Base-by-base conservation (phyloP, 1,140 invertebrate species). In the Penaeus indicus region DNA sequence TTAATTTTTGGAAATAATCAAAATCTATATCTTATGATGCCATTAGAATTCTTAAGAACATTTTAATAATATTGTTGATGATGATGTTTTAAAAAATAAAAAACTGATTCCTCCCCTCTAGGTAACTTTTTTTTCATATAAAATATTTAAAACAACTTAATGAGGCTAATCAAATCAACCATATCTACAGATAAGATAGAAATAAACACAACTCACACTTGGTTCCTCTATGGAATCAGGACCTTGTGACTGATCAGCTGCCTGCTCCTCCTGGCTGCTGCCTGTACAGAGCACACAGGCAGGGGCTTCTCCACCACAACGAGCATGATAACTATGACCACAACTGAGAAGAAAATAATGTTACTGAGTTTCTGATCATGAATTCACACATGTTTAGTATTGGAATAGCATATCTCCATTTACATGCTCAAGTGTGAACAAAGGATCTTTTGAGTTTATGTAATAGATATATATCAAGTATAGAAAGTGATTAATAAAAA, bases 311-410 rank as follows among this genome's bases (percentile, higher is more conserved):
- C 87, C 87, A 3, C 87, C 87, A 79, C 87, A 88, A 10, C 84
- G 87, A 18, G 81, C 63, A 47, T 88, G 87, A 60, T 88, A 88
- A 84, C 87, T 88, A 25, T 88, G 87, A 16, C 87, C 87, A 67
- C 87, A 88, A 32, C 87, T 88, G 87, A 7, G 54, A 64, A 21
- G 16, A 27, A 64, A 67, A 42, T 4, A 42, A 7, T 42, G 38
- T 38, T 38, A 38, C 38, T 38, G 38, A 38, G 38, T 42, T 42
- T 42, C 38, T 4, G 38, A 42, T 42, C 38, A 4, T 42, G 4
- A 42, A 4, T 42, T 4, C 38, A 42, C 38, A 42, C 7, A 82
- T n/a, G 21, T 25, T 25, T 78, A 83, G 8, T 22, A 82, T n/a
- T 60, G 60, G 11, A 25, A 78, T 21, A 10, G 19, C 21, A 25